Percentiles rank a stretch among this genome's conserved stretches.
Conservation (phyloP, 2,888 invertebrate species). For the Phaonia tiefii region DNA sequence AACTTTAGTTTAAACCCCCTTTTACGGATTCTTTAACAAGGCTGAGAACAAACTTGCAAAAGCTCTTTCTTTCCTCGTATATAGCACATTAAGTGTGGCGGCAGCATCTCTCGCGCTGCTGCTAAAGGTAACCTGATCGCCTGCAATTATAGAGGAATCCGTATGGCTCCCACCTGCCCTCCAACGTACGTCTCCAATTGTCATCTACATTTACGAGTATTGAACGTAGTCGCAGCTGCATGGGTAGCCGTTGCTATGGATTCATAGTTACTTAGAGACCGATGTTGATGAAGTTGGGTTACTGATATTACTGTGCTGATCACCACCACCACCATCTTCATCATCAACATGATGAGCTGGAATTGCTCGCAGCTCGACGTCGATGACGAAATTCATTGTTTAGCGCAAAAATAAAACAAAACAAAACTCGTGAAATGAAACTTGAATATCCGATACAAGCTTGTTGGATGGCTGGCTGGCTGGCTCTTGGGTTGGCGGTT, state of each 20-base stretch:
- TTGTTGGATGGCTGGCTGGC: neutral
- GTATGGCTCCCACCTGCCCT: neutral
- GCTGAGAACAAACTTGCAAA: neutral
- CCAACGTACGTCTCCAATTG: slow-evolving; percentile 5
- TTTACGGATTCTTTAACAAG: no score
- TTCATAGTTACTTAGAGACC: no score
- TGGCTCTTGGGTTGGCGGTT: no score
- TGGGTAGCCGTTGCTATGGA: no score
- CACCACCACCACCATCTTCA: no score
- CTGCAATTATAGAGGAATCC: slow-evolving; percentile 33
- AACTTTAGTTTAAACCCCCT: no score
- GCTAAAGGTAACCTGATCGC: slow-evolving; percentile 56
- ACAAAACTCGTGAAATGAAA: slow-evolving; percentile 51
- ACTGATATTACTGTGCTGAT: slow-evolving; percentile 17
- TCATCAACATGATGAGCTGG: slow-evolving; percentile 54
- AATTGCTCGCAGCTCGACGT: neutral
- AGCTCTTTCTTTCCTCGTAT: neutral
- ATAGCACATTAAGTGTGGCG: neutral
- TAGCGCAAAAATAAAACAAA: slow-evolving; percentile 51
- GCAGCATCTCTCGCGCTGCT: neutral
- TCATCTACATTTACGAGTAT: neutral
- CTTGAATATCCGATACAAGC: slow-evolving; percentile 39
- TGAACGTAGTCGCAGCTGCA: no score
- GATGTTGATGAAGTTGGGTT: neutral
- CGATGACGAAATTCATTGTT: slow-evolving; percentile 66